phyloP scores from a whole-genome alignment of 2,797 vertebrate species.

The Bufotes viridis region DNA sequence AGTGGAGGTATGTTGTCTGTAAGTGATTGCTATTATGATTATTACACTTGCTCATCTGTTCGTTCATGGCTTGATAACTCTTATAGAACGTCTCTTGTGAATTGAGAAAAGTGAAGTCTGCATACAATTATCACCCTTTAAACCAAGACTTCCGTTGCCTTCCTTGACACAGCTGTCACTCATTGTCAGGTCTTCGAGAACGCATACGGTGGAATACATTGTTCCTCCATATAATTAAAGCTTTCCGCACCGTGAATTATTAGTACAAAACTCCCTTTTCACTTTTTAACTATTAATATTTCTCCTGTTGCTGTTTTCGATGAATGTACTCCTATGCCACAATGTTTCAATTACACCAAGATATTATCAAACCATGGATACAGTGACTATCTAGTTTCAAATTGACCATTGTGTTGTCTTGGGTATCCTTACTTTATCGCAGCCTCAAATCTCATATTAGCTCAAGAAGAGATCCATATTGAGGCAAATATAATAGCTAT shows the following conservation, averaged over 20 bases:
- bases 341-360: not conserved
- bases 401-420: not conserved
- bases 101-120: conserved; percentile 29
- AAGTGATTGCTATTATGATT: not conserved
- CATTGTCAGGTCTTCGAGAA: not conserved
- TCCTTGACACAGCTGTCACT: conserved; percentile 33
- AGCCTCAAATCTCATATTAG: too few species aligned
- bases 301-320: not conserved
- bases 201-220: not conserved
- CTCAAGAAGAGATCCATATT: too few species aligned
- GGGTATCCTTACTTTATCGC: not conserved
- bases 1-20: not conserved
- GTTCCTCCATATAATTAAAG: not conserved
- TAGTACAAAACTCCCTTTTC: not conserved
- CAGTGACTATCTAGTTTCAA: not conserved
- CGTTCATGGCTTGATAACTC: conserved; percentile 29
- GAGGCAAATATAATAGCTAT: too few species aligned
- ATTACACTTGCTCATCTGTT: conserved; percentile 37
- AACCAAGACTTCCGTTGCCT: conserved; percentile 23
- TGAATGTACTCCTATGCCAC: not conserved
- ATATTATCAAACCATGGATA: not conserved
- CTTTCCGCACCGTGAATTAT: not conserved
- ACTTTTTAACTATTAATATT: not conserved
- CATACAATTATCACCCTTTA: conserved; percentile 41
- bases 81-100: conserved; percentile 30